phyloP scores from a whole-genome alignment of 2,888 invertebrate species.

The Drosophila silvestris region DNA sequence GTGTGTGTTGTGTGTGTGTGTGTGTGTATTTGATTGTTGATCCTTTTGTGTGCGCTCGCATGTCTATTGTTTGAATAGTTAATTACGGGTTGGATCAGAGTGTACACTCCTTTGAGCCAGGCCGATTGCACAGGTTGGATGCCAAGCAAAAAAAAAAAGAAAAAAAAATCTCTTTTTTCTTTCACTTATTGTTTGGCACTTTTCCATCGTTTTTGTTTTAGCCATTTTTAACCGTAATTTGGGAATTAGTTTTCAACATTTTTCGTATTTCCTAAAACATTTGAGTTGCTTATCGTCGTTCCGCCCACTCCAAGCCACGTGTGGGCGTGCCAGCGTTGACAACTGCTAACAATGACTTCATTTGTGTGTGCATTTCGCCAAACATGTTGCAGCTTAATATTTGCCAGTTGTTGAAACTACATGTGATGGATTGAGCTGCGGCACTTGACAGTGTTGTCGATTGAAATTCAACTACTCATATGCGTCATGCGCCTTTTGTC shows the following conservation, averaged over 20 bases:
- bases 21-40: constrained; percentile 67
- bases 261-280: constrained; percentile 46
- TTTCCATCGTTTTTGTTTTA: constrained; percentile 51
- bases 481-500: constrained; percentile 60
- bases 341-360: constrained; percentile 79
- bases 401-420: constrained; percentile 34
- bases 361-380: constrained; percentile 54
- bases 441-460: constrained; percentile 55
- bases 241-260: constrained; percentile 68
- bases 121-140: constrained; percentile 41
- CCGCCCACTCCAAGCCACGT: constrained; percentile 19
- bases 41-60: constrained; percentile 69
- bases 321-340: constrained; percentile 72
- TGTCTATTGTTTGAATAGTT: constrained; percentile 79
- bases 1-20: constrained; percentile 43
- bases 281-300: constrained; percentile 31
- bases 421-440: constrained; percentile 44
- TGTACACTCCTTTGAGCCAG: constrained; percentile 72
- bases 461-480: constrained; percentile 37
- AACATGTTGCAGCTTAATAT: constrained; percentile 67
- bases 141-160: constrained; percentile 24
- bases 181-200: constrained; percentile 42
- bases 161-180: constrained; percentile 13
- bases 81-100: constrained; percentile 80
- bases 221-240: constrained; percentile 75